Conservation (phyloP, 2,888 invertebrate genomes). For the Entomobrya multifasciata region DNA sequence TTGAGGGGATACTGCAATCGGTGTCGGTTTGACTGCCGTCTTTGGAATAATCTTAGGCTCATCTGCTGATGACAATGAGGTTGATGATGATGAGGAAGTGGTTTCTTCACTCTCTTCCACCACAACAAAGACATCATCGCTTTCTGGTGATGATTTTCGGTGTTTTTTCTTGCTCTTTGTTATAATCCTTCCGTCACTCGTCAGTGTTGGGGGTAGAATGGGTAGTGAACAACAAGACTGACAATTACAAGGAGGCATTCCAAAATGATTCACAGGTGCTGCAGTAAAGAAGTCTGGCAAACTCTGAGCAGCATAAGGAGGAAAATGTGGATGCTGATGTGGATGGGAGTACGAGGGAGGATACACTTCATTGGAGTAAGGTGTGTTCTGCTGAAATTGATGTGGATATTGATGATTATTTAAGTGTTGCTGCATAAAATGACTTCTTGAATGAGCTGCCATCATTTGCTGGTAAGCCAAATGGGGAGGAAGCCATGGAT, state of each 20-base stretch:
- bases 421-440: no score
- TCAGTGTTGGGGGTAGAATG: neutral
- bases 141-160: neutral
- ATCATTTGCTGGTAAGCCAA: no score
- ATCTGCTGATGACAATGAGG: neutral
- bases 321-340: neutral
- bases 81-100: neutral
- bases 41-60: no score
- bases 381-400: no score
- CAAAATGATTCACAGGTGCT: neutral
- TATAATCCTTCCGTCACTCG: no score
- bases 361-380: no score
- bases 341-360: no score
- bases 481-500: no score
- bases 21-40: neutral
- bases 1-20: neutral
- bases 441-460: no score
- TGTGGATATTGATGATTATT: no score
- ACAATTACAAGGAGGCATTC: neutral
- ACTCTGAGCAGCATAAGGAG: constrained; percentile 42
- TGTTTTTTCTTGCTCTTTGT: no score
- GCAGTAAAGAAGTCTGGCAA: constrained; percentile 5
- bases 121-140: neutral
- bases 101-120: neutral
- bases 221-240: neutral